Evolutionary conservation across 2,888 invertebrate species (phyloP).

Genomic region (Trissolcus brochymenae): DNA sequence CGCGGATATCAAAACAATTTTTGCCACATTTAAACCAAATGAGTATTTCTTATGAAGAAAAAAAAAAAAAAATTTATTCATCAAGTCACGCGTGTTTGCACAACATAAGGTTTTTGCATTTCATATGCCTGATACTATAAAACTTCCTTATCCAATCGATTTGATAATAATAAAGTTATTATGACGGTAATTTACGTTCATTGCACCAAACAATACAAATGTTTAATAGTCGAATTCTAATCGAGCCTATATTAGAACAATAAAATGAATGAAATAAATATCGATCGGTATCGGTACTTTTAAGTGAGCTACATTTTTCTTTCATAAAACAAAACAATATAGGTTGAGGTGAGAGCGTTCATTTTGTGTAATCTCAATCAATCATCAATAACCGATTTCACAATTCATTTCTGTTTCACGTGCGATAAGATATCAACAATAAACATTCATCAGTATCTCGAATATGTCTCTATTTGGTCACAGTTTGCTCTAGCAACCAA

Average conservation of each 20-base stretch:
- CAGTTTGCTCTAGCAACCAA: no score
- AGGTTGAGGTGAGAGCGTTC: no score
- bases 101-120: no score
- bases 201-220: background rate
- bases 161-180: background rate
- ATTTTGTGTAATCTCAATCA: conserved; percentile 9
- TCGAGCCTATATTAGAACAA: conserved; percentile 38
- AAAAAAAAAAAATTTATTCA: no score
- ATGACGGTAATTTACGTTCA: background rate
- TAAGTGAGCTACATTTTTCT: conserved; percentile 16
- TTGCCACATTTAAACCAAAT: background rate
- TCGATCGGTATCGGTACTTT: conserved; percentile 26
- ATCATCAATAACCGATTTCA: conserved; percentile 9
- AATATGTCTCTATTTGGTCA: no score
- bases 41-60: background rate
- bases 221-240: conserved; percentile 20
- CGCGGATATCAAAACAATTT: conserved; percentile 29
- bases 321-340: background rate
- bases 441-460: conserved; percentile 9
- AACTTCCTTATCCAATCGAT: no score
- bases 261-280: conserved; percentile 26
- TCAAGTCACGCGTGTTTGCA: no score
- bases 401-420: conserved; percentile 7
- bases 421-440: conserved; percentile 22
- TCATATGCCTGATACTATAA: no score